Percentiles rank a stretch among this genome's conserved stretches.
phyloP scores from a whole-genome alignment of 2,888 invertebrate genomes.

The Esperia sulphurella region DNA sequence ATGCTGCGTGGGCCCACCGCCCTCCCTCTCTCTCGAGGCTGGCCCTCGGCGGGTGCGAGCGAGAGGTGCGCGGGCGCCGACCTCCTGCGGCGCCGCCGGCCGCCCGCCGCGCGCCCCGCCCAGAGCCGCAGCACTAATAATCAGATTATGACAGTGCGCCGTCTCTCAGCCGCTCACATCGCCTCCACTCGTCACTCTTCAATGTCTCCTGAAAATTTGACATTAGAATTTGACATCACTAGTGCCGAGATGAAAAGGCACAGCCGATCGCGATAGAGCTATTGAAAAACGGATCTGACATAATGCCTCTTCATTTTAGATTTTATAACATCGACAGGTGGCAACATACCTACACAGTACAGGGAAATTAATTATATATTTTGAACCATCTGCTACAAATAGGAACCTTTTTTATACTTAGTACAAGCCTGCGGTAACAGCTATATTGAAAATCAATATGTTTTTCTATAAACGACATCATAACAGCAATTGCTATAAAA shows the following conservation, averaged over 20 bases:
- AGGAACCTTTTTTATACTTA: background rate
- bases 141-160: slow-evolving; percentile 75
- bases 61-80: slow-evolving; percentile 71
- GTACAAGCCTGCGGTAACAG: slow-evolving; percentile 1
- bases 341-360: background rate
- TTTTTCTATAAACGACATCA: slow-evolving; percentile 8
- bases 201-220: slow-evolving; percentile 50
- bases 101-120: slow-evolving; percentile 70
- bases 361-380: too few relatives aligned
- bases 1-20: slow-evolving; percentile 42
- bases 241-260: slow-evolving; percentile 29
- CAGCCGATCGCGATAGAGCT: slow-evolving; percentile 10
- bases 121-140: slow-evolving; percentile 67
- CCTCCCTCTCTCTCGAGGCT: slow-evolving; percentile 34
- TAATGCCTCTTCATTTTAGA: slow-evolving; percentile 38
- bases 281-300: slow-evolving; percentile 29
- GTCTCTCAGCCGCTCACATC: slow-evolving; percentile 38
- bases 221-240: slow-evolving; percentile 37
- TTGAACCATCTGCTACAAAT: background rate
- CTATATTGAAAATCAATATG: slow-evolving; percentile 5
- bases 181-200: slow-evolving; percentile 57
- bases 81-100: slow-evolving; percentile 68
- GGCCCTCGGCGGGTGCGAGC: slow-evolving; percentile 34
- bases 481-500: slow-evolving; percentile 36
- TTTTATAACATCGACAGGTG: slow-evolving; percentile 29